Conservation (phyloP, 2,797 vertebrate genomes). For the Poeciliopsis presidionis region DNA sequence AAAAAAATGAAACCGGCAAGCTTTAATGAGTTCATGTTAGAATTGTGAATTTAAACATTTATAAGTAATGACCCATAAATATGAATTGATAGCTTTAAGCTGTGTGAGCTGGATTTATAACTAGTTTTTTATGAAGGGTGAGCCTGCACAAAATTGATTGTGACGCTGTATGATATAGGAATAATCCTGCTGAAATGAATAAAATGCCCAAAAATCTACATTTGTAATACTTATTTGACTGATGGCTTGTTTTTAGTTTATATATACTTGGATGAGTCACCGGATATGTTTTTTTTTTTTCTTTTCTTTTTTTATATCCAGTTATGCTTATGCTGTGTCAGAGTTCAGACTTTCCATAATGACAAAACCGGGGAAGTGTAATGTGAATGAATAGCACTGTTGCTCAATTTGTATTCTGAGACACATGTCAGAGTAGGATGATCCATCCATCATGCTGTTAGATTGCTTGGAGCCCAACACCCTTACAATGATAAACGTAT, state of each 20-base stretch:
- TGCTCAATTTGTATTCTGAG: conserved; percentile 55
- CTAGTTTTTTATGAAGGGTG: background rate
- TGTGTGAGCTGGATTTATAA: background rate
- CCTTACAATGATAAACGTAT: conserved; percentile 9
- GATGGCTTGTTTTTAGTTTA: background rate
- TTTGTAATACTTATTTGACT: background rate
- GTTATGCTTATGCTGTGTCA: background rate
- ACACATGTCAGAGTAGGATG: conserved; percentile 46
- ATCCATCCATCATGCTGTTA: conserved; percentile 66
- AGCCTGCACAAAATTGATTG: background rate
- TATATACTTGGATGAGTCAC: background rate
- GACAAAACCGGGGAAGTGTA: conserved; percentile 31
- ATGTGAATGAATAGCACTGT: conserved; percentile 64
- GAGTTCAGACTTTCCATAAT: conserved; percentile 13
- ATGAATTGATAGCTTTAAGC: background rate
- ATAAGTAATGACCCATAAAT: background rate
- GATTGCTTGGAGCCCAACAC: conserved; percentile 24
- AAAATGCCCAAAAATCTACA: background rate
- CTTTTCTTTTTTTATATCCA: background rate
- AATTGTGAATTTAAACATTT: background rate
- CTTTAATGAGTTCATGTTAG: background rate
- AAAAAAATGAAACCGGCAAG: background rate
- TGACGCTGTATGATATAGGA: background rate
- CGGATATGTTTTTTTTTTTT: background rate
- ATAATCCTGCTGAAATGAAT: background rate